These are phyloP conservation scores for Rhamnusium bicolor DNA, from an alignment of 2,888 invertebrate species.

Conservation along the genomic window DNA sequence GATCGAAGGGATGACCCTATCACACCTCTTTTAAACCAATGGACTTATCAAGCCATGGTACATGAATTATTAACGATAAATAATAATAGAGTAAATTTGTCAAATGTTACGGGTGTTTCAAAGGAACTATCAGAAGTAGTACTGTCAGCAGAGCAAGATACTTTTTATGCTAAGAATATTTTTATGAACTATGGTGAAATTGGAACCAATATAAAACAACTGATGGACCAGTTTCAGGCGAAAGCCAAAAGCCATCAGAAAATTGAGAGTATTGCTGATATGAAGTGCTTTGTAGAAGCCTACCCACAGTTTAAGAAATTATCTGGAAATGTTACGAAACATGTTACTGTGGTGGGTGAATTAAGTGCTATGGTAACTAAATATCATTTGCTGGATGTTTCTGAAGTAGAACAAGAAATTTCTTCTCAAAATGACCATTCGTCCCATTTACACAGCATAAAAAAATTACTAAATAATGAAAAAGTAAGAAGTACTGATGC, in stretches of 20 bases:
- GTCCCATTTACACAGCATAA: constrained; percentile 84
- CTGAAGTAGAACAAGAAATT: constrained; percentile 94
- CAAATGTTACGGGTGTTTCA: constrained; percentile 78
- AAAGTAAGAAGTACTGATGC: constrained; percentile 84
- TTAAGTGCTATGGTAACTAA: constrained; percentile 87
- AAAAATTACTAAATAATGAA: constrained; percentile 83
- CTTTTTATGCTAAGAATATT: constrained; percentile 96
- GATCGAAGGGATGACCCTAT: constrained; percentile 96
- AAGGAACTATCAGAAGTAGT: constrained; percentile 77
- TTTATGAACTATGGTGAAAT: constrained; percentile 99
- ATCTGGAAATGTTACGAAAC: constrained; percentile 97
- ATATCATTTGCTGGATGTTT: constrained; percentile 88
- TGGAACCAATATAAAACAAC: constrained; percentile 94
- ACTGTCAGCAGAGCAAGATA: constrained; percentile 95
- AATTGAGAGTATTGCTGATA: constrained; percentile 98
- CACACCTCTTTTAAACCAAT: constrained; percentile 95
- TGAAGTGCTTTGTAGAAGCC: constrained; percentile 98
- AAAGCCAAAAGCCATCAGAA: constrained; percentile 97
- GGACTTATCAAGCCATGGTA: constrained; percentile 99
- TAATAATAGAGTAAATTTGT: constrained; percentile 94
- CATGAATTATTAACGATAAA: constrained; percentile 95
- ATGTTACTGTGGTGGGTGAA: constrained; percentile 97
- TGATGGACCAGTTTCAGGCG: constrained; percentile 95
- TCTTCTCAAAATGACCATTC: constrained; percentile 91
- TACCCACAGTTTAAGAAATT: constrained; percentile 99